These are phyloP conservation scores for Platerodrilus igneus DNA, from an alignment of 2,888 invertebrate genomes.

Conservation along the genomic window DNA sequence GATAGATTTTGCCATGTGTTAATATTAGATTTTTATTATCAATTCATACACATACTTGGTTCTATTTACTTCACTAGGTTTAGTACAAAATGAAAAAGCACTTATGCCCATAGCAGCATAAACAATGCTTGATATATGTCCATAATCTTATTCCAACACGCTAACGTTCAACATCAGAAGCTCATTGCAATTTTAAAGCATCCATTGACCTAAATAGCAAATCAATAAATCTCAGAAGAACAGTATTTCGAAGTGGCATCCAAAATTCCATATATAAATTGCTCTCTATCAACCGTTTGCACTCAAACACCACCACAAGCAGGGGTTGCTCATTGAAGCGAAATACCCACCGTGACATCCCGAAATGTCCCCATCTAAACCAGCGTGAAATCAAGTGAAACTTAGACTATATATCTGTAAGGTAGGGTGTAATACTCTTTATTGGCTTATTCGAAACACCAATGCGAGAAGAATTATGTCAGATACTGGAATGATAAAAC, in stretches of 20 bases:
- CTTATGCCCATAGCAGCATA: too few species aligned
- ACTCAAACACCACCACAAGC: conserved; percentile 21
- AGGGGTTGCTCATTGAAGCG: conserved; percentile 24
- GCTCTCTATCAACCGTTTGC: conserved; percentile 22
- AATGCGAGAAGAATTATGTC: conserved; percentile 26
- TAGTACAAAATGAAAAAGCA: too few species aligned
- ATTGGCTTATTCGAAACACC: conserved; percentile 25
- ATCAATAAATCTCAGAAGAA: conserved; percentile 21
- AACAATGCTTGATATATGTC: too few species aligned
- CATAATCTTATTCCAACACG: too few species aligned
- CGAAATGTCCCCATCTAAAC: conserved; percentile 26
- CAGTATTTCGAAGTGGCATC: conserved; percentile 22
- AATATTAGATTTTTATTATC: too few species aligned
- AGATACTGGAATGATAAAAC: conserved; percentile 22
- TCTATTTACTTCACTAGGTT: too few species aligned
- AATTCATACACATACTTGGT: too few species aligned
- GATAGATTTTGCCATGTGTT: too few species aligned
- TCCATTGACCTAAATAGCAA: conserved; percentile 17
- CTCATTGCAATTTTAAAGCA: conserved; percentile 22
- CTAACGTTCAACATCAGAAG: too few species aligned
- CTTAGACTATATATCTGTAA: conserved; percentile 25
- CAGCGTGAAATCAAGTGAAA: conserved; percentile 18
- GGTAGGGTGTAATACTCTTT: conserved; percentile 15
- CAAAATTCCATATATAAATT: conserved; percentile 25
- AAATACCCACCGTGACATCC: conserved; percentile 24